A percentile compares a stretch with the other conserved stretches of the same genome.
Evolutionary conservation across 2,888 invertebrate genomes (phyloP).

Genomic region (Drosophila putrida): DNA sequence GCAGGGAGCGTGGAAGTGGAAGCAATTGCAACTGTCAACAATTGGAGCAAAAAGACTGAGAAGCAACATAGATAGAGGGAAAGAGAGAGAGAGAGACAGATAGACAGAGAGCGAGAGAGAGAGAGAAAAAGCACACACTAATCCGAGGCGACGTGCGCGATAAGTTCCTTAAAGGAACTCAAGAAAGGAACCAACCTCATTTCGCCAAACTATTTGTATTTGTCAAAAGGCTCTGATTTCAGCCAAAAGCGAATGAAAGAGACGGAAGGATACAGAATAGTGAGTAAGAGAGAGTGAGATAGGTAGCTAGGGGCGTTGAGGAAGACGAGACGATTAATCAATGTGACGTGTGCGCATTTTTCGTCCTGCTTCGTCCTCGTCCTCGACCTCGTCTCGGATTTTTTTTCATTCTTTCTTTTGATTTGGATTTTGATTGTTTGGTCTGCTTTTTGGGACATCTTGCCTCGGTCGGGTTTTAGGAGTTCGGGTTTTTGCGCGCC

Average conservation of each 20-base stretch:
- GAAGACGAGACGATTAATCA: slow-evolving; percentile 75
- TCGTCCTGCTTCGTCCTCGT: slow-evolving; percentile 34
- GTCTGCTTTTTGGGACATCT: slow-evolving; percentile 57
- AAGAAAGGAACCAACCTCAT: slow-evolving; percentile 19
- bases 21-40: slow-evolving; percentile 73
- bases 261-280: not conserved
- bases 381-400: slow-evolving; percentile 14
- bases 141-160: slow-evolving; percentile 66
- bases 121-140: slow-evolving; percentile 35
- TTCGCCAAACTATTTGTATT: slow-evolving; percentile 71
- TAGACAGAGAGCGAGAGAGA: not conserved
- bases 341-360: slow-evolving; percentile 75
- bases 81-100: not conserved
- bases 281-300: not conserved
- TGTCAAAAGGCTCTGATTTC: slow-evolving; percentile 75
- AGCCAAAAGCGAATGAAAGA: slow-evolving; percentile 2
- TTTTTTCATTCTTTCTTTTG: slow-evolving; percentile 3
- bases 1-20: slow-evolving; percentile 36
- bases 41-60: slow-evolving; percentile 57
- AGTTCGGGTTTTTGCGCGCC: slow-evolving; percentile 61
- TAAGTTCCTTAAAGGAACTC: slow-evolving; percentile 41
- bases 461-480: slow-evolving; percentile 33
- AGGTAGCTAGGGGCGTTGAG: slow-evolving; percentile 14
- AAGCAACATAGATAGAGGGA: not conserved
- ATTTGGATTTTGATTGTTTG: slow-evolving; percentile 7